Evolutionary conservation across 2,113 vertebrate species (phyloP).

Genomic region (Neodontobutis hainanensis): DNA sequence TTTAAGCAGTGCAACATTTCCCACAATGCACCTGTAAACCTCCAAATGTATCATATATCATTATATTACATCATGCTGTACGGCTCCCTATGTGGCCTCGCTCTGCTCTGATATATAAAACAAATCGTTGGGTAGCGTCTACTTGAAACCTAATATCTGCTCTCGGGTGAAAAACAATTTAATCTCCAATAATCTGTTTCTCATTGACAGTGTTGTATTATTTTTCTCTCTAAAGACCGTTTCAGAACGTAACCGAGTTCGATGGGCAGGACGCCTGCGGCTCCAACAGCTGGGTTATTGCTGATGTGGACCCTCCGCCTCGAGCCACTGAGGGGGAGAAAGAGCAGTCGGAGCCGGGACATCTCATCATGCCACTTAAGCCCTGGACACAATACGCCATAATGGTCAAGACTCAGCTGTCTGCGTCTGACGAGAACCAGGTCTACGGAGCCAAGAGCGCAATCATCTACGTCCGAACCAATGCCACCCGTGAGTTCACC

Average conservation of each 20-base stretch:
- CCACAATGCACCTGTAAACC: background rate
- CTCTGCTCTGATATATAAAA: constrained; percentile 11
- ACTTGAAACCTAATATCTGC: constrained; percentile 17
- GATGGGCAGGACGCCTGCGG: constrained; percentile 97
- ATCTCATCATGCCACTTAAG: constrained; percentile 89
- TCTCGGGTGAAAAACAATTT: constrained; percentile 23
- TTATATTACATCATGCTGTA: background rate
- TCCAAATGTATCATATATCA: background rate
- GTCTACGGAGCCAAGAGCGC: constrained; percentile 93
- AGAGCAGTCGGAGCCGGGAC: constrained; percentile 81
- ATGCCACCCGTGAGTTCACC: constrained; percentile 85
- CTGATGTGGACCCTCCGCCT: constrained; percentile 89
- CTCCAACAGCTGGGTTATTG: constrained; percentile 96
- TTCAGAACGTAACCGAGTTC: constrained; percentile 94
- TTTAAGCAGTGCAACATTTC: no score
- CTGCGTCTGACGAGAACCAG: constrained; percentile 90
- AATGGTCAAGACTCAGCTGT: constrained; percentile 95
- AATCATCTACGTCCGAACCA: constrained; percentile 95
- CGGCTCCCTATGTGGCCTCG: background rate
- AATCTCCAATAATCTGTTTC: background rate
- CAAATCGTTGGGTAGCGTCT: constrained; percentile 7
- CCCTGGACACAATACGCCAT: constrained; percentile 98
- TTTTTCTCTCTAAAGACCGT: constrained; percentile 78
- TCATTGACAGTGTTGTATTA: background rate
- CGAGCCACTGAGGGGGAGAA: constrained; percentile 82